These are phyloP conservation scores for Netelia melanura DNA, from an alignment of 2,888 invertebrate species.

Conservation along the genomic window DNA sequence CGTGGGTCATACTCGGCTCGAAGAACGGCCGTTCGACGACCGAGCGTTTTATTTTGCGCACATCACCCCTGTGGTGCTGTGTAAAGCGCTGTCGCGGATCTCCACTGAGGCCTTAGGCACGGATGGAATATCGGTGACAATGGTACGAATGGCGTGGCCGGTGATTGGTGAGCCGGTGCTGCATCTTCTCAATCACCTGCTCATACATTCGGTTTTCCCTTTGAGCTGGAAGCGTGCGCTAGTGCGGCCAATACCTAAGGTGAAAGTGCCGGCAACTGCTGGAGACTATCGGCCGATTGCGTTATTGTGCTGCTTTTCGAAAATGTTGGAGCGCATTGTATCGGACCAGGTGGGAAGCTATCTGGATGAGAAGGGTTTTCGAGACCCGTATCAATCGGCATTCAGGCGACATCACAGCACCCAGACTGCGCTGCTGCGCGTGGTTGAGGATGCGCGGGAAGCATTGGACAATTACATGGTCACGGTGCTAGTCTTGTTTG, in stretches of 20 bases:
- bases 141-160: neutral
- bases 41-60: neutral
- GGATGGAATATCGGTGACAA: neutral
- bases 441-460: conserved; percentile 71
- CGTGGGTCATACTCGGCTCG: neutral
- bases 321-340: conserved; percentile 68
- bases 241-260: conserved; percentile 7
- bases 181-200: neutral
- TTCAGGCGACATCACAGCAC: conserved; percentile 73
- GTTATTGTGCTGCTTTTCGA: conserved; percentile 68
- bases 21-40: neutral
- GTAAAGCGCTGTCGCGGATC: neutral
- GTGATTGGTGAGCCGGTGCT: neutral
- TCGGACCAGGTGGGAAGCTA: conserved; percentile 67
- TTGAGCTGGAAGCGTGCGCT: neutral
- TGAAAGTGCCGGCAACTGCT: neutral
- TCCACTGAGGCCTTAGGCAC: neutral
- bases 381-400: conserved; percentile 74
- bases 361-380: conserved; percentile 68
- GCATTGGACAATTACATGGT: conserved; percentile 70
- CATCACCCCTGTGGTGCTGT: neutral
- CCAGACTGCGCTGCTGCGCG: conserved; percentile 72
- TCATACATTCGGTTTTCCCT: neutral
- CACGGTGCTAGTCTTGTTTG: conserved; percentile 5
- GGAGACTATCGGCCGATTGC: conserved; percentile 71